phyloP scores from a whole-genome alignment of 2,113 vertebrate genomes.

The Saguinus imperator region DNA sequence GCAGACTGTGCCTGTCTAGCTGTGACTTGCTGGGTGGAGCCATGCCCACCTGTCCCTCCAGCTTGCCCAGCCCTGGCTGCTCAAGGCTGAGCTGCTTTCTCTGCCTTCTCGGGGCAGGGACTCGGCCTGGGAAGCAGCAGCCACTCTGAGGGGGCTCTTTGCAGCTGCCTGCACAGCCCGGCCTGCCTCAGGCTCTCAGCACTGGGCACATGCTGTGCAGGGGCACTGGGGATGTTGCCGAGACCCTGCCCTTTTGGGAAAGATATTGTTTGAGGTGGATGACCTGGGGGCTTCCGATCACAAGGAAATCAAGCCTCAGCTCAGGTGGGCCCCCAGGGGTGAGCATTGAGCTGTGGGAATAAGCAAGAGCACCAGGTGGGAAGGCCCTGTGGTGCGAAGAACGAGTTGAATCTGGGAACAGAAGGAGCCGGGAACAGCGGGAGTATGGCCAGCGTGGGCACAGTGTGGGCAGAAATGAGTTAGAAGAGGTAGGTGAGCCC shows the following conservation, averaged over 20 bases:
- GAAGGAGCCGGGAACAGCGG: neutral
- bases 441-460: neutral
- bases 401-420: neutral
- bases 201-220: rapidly evolving
- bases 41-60: neutral
- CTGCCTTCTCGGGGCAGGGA: neutral
- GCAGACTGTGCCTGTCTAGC: rapidly evolving
- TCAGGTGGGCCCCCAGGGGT: no score
- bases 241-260: no score
- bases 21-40: neutral
- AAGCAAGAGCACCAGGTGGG: no score
- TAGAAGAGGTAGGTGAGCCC: neutral
- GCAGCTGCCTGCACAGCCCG: neutral
- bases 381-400: no score
- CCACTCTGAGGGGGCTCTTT: no score
- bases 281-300: neutral
- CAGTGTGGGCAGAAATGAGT: rapidly evolving
- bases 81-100: no score
- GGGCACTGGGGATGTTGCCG: rapidly evolving
- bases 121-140: neutral
- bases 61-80: neutral
- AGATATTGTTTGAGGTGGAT: neutral
- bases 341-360: neutral
- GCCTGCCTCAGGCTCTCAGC: neutral
- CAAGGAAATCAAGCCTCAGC: neutral